Base-by-base conservation (phyloP, 2,113 vertebrate species). In the Heterotilapia buettikoferi region DNA sequence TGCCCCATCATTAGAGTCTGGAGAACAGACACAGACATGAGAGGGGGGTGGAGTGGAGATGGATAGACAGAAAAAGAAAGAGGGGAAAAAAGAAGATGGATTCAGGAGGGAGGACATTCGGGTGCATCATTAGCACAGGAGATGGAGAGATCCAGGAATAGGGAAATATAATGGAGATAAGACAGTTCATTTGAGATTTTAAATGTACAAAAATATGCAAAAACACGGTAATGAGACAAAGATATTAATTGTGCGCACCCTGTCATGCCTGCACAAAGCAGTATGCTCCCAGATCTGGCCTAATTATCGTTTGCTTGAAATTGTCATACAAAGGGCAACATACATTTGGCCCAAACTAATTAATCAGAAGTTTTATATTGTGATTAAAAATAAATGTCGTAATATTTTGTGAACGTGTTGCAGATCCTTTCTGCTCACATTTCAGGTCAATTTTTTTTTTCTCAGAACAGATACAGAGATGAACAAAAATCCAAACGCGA, bases 1-100 rank as follows among this genome's bases (percentile, higher is more conserved):
- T 19, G 71, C 19, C 76, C 73, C 83, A 94, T 93, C 92, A 93
- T 95, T 92, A 94, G 86, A 92, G 86, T 86, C 78, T 89, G 84
- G 40, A 89, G 61, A 79, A 33, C 76, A 90, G 86, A 87, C 76
- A 68, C 66, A 85, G 90, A 84, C 83, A 47, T 52, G 5, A 71
- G 63, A 63, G 54, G 76, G 61, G 45, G 90, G 54, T 68, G 86
- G 63, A 87, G 57, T 40, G n/a, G 61, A 85, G 86, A 91, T 89
- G 73, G 90, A 91, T 86, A 61, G 90, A 90, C 26, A 53, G 80
- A 56, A 54, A 84, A 84, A 18, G 80, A 18, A 80, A 24, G 43
- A 85, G 36, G 57, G 50, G 45, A 68, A 84, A 80, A 80, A 40
- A 84, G 61, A 83, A 78, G 29, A 88, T n/a, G 21, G 82, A 86